Base-by-base conservation (phyloP, 1,140 invertebrate species). In the Phenacoccus solenopsis region DNA sequence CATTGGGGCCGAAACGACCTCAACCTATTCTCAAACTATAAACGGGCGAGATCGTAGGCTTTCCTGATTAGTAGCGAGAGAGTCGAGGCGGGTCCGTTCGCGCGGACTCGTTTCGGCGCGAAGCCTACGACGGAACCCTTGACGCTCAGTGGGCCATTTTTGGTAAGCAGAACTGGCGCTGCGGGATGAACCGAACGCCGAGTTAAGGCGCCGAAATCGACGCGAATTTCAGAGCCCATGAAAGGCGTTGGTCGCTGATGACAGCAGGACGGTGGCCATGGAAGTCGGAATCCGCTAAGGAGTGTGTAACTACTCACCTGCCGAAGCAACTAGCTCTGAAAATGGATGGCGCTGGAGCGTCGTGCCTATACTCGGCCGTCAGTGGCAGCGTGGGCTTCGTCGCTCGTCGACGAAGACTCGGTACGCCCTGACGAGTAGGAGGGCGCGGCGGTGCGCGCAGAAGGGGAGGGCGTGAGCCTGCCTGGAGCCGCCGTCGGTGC, bases 81-180 rank as follows among this genome's bases (percentile, higher is more conserved):
- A 76, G 78, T 75, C 72, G 74, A 20, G 83, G 86, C 85, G 84
- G 85, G 84, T 83, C 90, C 87, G 89, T 88, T 86, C 27, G 67
- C 28, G 67, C 59, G 21, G 59, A 13, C 12, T 16, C 20, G 59
- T 22, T 24, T 2, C 49, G n/a, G 67, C 27, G 71, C 59, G 67
- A 69, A 69, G 68, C 71, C 68, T 57, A 56, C 67, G 38, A 67
- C 27, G 67, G 71, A 71, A 80, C 83, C 86, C 80, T 81, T 81
- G 84, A 86, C 85, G 84, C 85, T 84, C 83, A 90, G 87, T 89
- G 88, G 87, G 88, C 88, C 88, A 90, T 82, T 90, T 90, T 90
- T 90, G 88, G 89, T 90, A 90, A 90, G 88, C 88, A 90, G 89
- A 90, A 91, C 88, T 90, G 88, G 88, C 86, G 89, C 82, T 90